Evolutionary conservation across 2,888 invertebrate genomes (phyloP), one percentile per base, ranked within the genome.

Genomic region (Chloroclystis v-ata): DNA sequence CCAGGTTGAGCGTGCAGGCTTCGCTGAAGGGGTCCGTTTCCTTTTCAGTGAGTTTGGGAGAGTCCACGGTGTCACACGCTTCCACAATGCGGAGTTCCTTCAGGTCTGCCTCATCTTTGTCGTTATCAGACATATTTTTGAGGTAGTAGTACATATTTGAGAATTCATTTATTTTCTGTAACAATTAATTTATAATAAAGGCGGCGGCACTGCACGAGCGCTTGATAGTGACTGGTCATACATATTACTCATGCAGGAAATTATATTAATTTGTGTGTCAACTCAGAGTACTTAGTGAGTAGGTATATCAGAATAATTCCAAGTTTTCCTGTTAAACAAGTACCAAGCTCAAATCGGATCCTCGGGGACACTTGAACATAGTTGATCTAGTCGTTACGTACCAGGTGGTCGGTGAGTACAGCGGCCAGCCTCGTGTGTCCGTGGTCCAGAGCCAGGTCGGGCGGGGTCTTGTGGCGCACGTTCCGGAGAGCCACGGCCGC

Each of bases 81-180:
- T 85, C 86, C 50, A 75, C 87, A 73, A 87, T 83, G 73, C 68
- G 72, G 26, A 83, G 59, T 44, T 84, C 76, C 35, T 87, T 81
- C 7, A 82, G 78, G 47, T 82, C 78, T 32, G 80, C 75, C 32
- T 89, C 90, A 52, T 91, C 91, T 60, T 89, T 88, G 43, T 87
- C 80, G 47, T 84, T 87, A 57, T 89, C 89, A 28, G 91, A 91
- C 79, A 95, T 93, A 56, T 94, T 94, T 77, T 95, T 95, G 65
- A 95, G 89, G 74, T 95, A 95, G 65, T 94, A 93, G 74, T 95
- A 96, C 91, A 95, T 94, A 69, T 92, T 95, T 40, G 94, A 93
- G 69, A 95, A 93, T 75, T 95, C 95, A 75, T 94, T 94, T 89
- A 95, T 95, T 91, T 95, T 93, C 93, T 94, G 87, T 38, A 89